Evolutionary conservation across 1,140 invertebrate species (phyloP).

Genomic region (Caerostris extrusa): DNA sequence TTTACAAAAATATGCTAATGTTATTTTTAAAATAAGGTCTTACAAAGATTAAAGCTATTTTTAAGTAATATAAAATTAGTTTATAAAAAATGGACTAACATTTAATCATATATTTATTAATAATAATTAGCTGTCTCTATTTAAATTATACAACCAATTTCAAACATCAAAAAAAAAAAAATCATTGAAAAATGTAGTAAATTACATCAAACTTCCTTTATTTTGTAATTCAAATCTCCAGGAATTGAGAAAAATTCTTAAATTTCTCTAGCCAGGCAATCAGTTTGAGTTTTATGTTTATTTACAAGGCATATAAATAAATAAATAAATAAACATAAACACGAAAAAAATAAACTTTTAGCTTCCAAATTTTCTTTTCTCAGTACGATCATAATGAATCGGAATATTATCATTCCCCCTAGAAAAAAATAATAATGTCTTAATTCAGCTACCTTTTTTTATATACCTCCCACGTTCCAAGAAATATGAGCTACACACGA

Average conservation of each 20-base stretch:
- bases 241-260: neutral
- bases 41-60: too few relatives aligned
- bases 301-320: neutral
- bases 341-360: neutral
- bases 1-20: too few relatives aligned
- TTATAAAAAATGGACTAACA: too few relatives aligned
- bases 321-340: neutral
- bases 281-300: neutral
- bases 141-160: too few relatives aligned
- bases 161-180: too few relatives aligned
- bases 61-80: too few relatives aligned
- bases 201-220: too few relatives aligned
- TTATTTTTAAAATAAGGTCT: too few relatives aligned
- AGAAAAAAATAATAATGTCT: neutral
- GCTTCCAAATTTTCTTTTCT: neutral
- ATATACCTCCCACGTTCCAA: neutral
- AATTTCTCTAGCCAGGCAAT: neutral
- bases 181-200: too few relatives aligned
- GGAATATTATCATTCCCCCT: neutral
- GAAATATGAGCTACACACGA: neutral
- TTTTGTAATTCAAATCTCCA: neutral
- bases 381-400: neutral
- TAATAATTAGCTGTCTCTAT: too few relatives aligned
- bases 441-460: slow-evolving; percentile 20
- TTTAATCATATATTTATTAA: too few relatives aligned